phyloP scores from a whole-genome alignment of 2,797 vertebrate genomes.

The Cebuella pygmaea region DNA sequence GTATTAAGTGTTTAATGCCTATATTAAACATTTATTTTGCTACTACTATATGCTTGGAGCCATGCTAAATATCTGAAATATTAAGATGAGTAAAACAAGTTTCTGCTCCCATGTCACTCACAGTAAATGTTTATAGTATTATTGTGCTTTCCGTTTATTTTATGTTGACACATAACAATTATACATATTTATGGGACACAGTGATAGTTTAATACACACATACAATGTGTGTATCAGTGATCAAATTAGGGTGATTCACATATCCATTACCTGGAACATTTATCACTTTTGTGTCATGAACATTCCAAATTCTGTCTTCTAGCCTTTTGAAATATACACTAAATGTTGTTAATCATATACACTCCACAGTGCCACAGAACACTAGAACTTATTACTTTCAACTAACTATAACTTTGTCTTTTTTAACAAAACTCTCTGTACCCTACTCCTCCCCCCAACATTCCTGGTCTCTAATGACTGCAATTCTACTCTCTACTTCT shows the following conservation, averaged over 20 bases:
- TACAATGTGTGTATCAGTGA: not conserved
- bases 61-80: not conserved
- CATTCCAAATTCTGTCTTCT: not conserved
- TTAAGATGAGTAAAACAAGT: not conserved
- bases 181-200: not conserved
- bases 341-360: not conserved
- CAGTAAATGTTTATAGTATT: not conserved
- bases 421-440: not conserved
- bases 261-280: not conserved
- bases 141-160: not conserved
- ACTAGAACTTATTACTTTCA: not conserved
- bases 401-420: not conserved
- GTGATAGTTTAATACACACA: not conserved
- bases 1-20: not conserved
- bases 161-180: not conserved
- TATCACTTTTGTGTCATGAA: not conserved
- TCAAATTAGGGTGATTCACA: not conserved
- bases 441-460: not conserved
- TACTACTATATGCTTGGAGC: not conserved
- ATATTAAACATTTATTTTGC: not conserved
- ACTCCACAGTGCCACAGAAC: not conserved
- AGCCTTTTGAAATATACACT: not conserved
- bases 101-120: not conserved
- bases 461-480: not conserved
- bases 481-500: not conserved